Percentiles rank a stretch among this genome's conserved stretches.
phyloP scores from a whole-genome alignment of 2,888 invertebrate genomes.

The Megamerina dolium region DNA sequence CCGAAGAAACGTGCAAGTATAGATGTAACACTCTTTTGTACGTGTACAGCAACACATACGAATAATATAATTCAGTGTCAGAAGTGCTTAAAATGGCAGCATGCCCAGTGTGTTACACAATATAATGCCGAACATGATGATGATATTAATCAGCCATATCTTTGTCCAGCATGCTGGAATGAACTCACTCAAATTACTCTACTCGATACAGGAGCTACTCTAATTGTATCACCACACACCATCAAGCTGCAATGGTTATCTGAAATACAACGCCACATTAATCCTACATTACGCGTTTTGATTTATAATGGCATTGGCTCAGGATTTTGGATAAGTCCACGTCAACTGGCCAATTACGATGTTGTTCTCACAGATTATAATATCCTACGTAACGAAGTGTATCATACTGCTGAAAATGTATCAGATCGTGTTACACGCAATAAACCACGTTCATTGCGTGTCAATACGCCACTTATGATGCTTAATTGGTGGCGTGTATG shows the following conservation, averaged over 20 bases:
- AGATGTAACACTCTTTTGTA: slow-evolving; percentile 32
- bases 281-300: slow-evolving; percentile 50
- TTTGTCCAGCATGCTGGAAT: slow-evolving; percentile 64
- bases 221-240: slow-evolving; percentile 65
- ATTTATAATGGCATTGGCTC: slow-evolving; percentile 51
- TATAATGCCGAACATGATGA: slow-evolving; percentile 22
- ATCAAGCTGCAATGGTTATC: slow-evolving; percentile 67
- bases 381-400: slow-evolving; percentile 58
- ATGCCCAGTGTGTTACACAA: slow-evolving; percentile 56
- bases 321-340: slow-evolving; percentile 53
- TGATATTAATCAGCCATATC: slow-evolving; percentile 48
- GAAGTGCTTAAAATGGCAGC: slow-evolving; percentile 58
- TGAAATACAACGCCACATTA: slow-evolving; percentile 60
- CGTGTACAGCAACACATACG: slow-evolving; percentile 39
- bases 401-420: slow-evolving; percentile 54
- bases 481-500: slow-evolving; percentile 73
- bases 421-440: slow-evolving; percentile 50
- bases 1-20: slow-evolving; percentile 6
- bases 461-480: slow-evolving; percentile 61
- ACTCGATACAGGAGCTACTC: slow-evolving; percentile 55
- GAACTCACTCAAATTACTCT: slow-evolving; percentile 23
- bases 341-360: slow-evolving; percentile 59
- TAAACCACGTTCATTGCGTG: slow-evolving; percentile 58
- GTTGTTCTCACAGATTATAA: slow-evolving; percentile 68
- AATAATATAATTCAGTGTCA: slow-evolving; percentile 51